A percentile compares a stretch with the other conserved stretches of the same genome.
Evolutionary conservation across 2,888 invertebrate species (phyloP).

Genomic region (Colletes collaris): DNA sequence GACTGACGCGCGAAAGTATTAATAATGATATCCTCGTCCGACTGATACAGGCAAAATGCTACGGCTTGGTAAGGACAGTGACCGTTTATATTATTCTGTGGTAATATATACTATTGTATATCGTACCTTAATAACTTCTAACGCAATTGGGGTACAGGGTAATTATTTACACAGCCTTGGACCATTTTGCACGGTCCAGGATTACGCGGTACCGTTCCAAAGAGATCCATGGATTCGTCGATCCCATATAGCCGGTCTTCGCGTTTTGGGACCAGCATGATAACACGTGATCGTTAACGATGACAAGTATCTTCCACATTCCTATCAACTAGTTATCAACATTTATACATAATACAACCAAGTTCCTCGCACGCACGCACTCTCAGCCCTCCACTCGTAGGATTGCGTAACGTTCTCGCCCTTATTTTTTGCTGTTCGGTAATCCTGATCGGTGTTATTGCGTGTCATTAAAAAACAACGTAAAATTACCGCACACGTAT

Average conservation of each 20-base stretch:
- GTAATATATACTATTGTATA: conserved; percentile 65
- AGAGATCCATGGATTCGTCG: conserved; percentile 4
- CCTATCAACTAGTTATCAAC: conserved; percentile 81
- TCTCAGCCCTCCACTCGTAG: conserved; percentile 57
- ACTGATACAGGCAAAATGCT: conserved; percentile 61
- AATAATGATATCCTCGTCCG: conserved; percentile 49
- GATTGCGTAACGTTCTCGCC: conserved; percentile 61
- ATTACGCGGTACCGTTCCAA: conserved; percentile 17
- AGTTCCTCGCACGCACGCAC: conserved; percentile 69
- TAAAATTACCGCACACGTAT: not conserved
- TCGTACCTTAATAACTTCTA: conserved; percentile 64
- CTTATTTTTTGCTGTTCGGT: not conserved
- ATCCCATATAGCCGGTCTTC: not conserved
- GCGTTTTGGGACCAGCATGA: conserved; percentile 25
- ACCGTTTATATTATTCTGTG: conserved; percentile 63
- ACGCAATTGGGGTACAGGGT: conserved; percentile 43
- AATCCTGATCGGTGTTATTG: not conserved
- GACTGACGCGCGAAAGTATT: conserved; percentile 49
- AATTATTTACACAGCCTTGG: conserved; percentile 66
- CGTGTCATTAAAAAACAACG: not conserved
- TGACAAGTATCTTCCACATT: conserved; percentile 67
- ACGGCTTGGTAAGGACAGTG: conserved; percentile 65
- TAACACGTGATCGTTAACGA: conserved; percentile 45
- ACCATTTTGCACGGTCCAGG: conserved; percentile 48
- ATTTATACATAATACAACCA: conserved; percentile 82